Evolutionary conservation across 2,888 invertebrate species (phyloP).

Genomic region (Tipula vernalis): DNA sequence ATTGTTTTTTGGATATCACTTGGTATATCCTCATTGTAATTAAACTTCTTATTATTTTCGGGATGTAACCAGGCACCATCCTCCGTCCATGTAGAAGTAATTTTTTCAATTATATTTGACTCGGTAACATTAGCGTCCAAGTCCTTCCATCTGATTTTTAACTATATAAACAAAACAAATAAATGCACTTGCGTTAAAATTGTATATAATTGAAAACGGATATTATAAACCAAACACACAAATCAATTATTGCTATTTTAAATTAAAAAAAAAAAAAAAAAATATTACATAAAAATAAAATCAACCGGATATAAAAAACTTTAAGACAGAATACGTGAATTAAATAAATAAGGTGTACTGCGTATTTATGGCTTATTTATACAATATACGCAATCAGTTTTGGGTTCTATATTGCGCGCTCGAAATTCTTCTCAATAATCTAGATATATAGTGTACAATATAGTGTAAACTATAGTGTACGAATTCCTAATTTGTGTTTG

Average conservation of each 20-base stretch:
- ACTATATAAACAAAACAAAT: background rate
- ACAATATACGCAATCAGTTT: background rate
- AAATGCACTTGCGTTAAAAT: background rate
- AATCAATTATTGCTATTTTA: background rate
- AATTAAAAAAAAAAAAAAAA: background rate
- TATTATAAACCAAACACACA: background rate
- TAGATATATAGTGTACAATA: background rate
- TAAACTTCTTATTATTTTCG: background rate
- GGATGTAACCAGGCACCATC: background rate
- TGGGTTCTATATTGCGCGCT: background rate
- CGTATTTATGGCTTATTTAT: background rate
- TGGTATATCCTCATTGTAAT: background rate
- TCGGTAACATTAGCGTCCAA: too few relatives aligned
- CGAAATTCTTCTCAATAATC: background rate
- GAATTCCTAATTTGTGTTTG: background rate
- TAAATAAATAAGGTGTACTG: background rate
- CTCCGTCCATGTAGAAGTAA: background rate
- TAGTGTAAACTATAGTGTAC: background rate
- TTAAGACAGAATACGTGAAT: background rate
- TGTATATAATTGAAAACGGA: background rate
- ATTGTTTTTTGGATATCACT: background rate
- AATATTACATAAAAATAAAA: background rate
- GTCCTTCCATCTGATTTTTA: background rate
- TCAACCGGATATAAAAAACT: background rate
- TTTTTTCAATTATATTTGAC: background rate